Base-by-base conservation (phyloP, 2,888 invertebrate species). In the Nymphalis c-album region DNA sequence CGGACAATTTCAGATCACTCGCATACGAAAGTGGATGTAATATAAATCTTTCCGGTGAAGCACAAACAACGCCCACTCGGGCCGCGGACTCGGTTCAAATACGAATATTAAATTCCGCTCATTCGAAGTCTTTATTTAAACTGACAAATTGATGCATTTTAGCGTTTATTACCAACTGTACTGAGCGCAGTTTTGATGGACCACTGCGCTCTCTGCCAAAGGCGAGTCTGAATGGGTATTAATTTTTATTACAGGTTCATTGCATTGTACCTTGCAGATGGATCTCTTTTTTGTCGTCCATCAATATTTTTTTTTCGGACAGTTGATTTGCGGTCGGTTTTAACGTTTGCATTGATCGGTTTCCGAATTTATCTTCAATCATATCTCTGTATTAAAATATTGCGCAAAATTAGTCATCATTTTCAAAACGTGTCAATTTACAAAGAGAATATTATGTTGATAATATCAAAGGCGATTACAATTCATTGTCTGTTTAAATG, bases 41-140 rank as follows among this genome's bases (percentile, higher is more conserved):
- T 91, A 91, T 92, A 91, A 92, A 91, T 92, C 92, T 92, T 92
- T 92, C 92, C 91, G 91, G 91, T 89, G 91, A 86, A 81, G 85
- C 85, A 85, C 86, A 90, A 91, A 83, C 89, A 92, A 88, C 92
- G 87, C 92, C 92, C 90, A 92, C 91, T 90, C 84, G 80, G 81
- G 83, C 86, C 82, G 85, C 82, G 83, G 85, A 83, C 80, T 87
- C 85, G 85, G 83, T 80, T 87, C 85, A 80, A 85, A 88, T 87
- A 86, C 87, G 90, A 90, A 91, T 91, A 92, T 91, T 91, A 91
- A 92, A 92, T 91, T 92, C 91, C 88, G 85, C 83, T 84, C 84
- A 81, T 78, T 76, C 77, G 74, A 90, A 88, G 86, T 85, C 90
- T 90, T 91, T 89, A 91, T 90, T 87, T 85, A 85, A 85, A 84